A percentile compares a stretch with the other conserved stretches of the same genome.
These are phyloP conservation scores for Zygaena filipendulae DNA, from an alignment of 2,888 invertebrate species.

Conservation along the genomic window DNA sequence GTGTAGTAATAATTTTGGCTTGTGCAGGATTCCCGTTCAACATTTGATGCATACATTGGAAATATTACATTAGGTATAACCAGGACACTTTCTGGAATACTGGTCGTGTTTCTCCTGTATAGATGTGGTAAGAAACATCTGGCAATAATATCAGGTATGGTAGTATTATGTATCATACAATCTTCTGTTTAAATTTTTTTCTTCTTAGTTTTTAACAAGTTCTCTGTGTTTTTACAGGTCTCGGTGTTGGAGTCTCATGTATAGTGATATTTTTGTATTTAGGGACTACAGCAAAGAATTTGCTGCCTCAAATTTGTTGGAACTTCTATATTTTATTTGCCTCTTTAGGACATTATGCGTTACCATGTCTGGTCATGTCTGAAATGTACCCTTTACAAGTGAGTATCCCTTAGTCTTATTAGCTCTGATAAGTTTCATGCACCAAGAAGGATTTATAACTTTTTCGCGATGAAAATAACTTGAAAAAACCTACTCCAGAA, in stretches of 20 bases:
- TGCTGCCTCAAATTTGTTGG: slow-evolving; percentile 26
- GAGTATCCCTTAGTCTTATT: slow-evolving; percentile 13
- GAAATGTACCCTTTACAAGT: slow-evolving; percentile 46
- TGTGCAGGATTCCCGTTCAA: slow-evolving; percentile 30
- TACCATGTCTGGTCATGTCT: slow-evolving; percentile 36
- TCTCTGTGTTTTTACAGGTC: slow-evolving; percentile 28
- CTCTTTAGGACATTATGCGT: slow-evolving; percentile 31
- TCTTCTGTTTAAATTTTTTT: neutral
- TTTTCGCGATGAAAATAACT: neutral
- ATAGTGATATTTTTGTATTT: slow-evolving; percentile 20
- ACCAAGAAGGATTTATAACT: too few species aligned
- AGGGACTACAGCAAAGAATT: slow-evolving; percentile 15
- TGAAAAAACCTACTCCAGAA: too few species aligned
- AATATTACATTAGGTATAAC: slow-evolving; percentile 26
- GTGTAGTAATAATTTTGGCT: too few species aligned
- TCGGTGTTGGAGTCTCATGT: slow-evolving; percentile 26
- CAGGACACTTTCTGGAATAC: slow-evolving; percentile 22
- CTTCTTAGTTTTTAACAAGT: neutral
- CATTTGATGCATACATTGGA: slow-evolving; percentile 23
- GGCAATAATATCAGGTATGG: slow-evolving; percentile 33
- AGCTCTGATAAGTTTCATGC: too few species aligned
- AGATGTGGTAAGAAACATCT: slow-evolving; percentile 27
- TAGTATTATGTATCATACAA: neutral
- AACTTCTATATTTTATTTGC: slow-evolving; percentile 27
- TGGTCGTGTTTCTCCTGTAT: slow-evolving; percentile 26